Evolutionary conservation across 1,140 invertebrate genomes (phyloP).

Genomic region (Goniozus legneri): DNA sequence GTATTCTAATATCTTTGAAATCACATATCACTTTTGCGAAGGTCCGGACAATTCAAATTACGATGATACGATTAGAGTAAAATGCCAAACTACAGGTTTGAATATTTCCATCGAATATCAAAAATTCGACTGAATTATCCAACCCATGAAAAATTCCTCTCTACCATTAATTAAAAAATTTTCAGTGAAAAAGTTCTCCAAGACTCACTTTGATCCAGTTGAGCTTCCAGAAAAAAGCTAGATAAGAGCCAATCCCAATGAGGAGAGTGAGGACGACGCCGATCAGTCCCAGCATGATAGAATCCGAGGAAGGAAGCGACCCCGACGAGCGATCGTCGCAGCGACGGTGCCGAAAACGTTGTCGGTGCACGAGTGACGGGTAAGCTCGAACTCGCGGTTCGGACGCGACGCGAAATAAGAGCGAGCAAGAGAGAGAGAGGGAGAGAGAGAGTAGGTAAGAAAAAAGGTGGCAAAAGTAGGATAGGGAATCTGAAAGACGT

Average conservation of each 20-base stretch:
- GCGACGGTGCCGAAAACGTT: neutral
- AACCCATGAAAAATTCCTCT: no score
- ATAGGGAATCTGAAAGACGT: neutral
- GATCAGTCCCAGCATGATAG: conserved; percentile 10
- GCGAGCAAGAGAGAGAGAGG: neutral
- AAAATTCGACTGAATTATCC: no score
- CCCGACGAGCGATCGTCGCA: neutral
- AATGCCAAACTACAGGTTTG: no score
- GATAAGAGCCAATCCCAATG: conserved; percentile 26
- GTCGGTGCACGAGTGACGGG: neutral
- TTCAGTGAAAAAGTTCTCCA: no score
- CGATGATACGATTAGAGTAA: no score
- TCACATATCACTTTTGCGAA: no score
- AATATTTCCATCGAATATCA: no score
- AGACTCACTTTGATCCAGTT: conserved; percentile 42
- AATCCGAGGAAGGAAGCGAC: conserved; percentile 12
- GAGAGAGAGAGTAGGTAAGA: neutral
- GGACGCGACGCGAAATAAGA: neutral
- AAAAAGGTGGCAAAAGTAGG: neutral
- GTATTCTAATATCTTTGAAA: no score
- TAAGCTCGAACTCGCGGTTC: neutral
- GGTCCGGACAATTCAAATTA: no score
- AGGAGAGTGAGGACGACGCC: conserved; percentile 10
- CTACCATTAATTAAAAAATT: no score
- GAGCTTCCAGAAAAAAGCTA: conserved; percentile 40